These are phyloP conservation scores for Hiodon alosoides DNA, from an alignment of 2,113 vertebrate species.

Conservation along the genomic window DNA sequence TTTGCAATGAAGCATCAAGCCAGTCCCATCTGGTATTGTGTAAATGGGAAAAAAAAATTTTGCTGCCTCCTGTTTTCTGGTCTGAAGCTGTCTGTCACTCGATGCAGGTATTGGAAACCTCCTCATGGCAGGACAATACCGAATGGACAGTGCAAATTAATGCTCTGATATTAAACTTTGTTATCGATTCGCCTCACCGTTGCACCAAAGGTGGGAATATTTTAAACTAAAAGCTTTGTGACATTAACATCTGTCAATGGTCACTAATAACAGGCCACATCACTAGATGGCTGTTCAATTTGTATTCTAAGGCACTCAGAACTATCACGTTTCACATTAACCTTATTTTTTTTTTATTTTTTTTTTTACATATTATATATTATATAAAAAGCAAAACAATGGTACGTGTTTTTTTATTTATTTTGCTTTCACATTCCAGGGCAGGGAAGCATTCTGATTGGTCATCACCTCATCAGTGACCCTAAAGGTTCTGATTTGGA, in stretches of 20 bases:
- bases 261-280: not conserved
- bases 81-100: slow-evolving; percentile 77
- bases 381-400: not conserved
- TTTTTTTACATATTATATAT: not conserved
- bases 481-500: slow-evolving; percentile 31
- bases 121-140: slow-evolving; percentile 74
- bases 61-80: slow-evolving; percentile 52
- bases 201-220: slow-evolving; percentile 36
- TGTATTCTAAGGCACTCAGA: not conserved
- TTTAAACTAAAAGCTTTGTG: slow-evolving; percentile 20
- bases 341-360: not conserved
- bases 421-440: not conserved
- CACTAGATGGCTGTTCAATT: not conserved
- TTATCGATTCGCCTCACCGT: slow-evolving; percentile 8
- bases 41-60: no score
- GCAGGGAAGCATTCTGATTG: not conserved
- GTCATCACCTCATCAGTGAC: slow-evolving; percentile 13
- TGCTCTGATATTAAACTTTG: slow-evolving; percentile 50
- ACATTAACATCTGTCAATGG: slow-evolving; percentile 8
- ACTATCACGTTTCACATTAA: not conserved
- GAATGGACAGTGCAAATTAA: slow-evolving; percentile 57
- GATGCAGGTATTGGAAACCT: slow-evolving; percentile 64
- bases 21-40: slow-evolving; percentile 83
- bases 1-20: slow-evolving; percentile 79
- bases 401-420: not conserved